Evolutionary conservation across 2,113 vertebrate genomes (phyloP).

Genomic region (Piprites chloris): DNA sequence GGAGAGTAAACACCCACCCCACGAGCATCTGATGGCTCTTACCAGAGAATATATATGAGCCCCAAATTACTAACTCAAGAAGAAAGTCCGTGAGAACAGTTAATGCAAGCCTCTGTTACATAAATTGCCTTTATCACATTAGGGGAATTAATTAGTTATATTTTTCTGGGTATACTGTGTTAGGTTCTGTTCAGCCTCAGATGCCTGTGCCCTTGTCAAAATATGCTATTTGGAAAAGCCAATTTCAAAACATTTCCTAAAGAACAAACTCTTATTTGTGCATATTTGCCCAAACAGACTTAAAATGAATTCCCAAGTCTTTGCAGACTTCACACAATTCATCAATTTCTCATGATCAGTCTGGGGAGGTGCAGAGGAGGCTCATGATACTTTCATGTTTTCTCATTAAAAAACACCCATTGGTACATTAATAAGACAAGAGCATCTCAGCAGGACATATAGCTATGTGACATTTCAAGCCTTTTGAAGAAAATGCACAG

Average conservation of each 20-base stretch:
- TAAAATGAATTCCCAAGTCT: slow-evolving; percentile 15
- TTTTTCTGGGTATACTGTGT: neutral
- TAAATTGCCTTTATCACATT: neutral
- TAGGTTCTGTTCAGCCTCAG: neutral
- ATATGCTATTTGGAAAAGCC: neutral
- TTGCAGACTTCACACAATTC: slow-evolving; percentile 24
- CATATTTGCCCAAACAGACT: neutral
- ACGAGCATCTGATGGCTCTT: neutral
- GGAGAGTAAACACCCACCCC: neutral
- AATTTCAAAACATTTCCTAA: neutral
- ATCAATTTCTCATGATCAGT: slow-evolving; percentile 51
- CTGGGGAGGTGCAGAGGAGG: slow-evolving; percentile 7
- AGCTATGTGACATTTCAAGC: slow-evolving; percentile 49
- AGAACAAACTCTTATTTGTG: neutral
- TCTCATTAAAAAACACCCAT: slow-evolving; percentile 64
- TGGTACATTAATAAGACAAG: slow-evolving; percentile 68
- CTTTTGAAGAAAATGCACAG: slow-evolving; percentile 50
- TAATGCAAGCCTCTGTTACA: neutral
- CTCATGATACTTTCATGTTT: slow-evolving; percentile 52
- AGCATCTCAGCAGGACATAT: slow-evolving; percentile 38
- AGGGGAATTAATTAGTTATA: neutral
- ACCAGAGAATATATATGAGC: neutral
- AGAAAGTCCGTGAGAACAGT: neutral
- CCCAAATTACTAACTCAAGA: neutral
- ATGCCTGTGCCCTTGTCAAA: neutral